These are phyloP conservation scores for Danio tinwini DNA, from an alignment of 2,797 vertebrate genomes.

Conservation along the genomic window DNA sequence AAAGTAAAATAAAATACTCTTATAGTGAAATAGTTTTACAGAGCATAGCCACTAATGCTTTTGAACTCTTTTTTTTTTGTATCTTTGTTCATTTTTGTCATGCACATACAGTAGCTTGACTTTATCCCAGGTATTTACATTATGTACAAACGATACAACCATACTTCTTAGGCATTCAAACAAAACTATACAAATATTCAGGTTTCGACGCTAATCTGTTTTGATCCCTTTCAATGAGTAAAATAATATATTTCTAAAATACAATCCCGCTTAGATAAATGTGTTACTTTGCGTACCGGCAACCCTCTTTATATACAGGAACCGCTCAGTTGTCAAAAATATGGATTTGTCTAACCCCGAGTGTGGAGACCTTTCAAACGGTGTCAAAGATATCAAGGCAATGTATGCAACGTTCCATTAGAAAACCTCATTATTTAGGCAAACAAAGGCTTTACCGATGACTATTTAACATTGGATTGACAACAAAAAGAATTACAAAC, in stretches of 20 bases:
- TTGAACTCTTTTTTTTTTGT: slow-evolving; percentile 87
- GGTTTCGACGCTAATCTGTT: slow-evolving; percentile 97
- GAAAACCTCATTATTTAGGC: slow-evolving; percentile 79
- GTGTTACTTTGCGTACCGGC: slow-evolving; percentile 85
- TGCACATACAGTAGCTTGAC: slow-evolving; percentile 94
- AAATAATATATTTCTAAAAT: slow-evolving; percentile 98
- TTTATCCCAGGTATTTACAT: slow-evolving; percentile 97
- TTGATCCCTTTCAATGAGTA: slow-evolving; percentile 97
- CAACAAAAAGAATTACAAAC: slow-evolving; percentile 42
- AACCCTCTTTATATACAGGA: slow-evolving; percentile 98
- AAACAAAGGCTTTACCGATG: slow-evolving; percentile 77
- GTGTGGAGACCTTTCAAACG: slow-evolving; percentile 90
- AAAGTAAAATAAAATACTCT: slow-evolving; percentile 99
- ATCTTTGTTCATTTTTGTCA: slow-evolving; percentile 97
- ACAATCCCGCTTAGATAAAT: slow-evolving; percentile 99
- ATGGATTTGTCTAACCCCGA: slow-evolving; percentile 95
- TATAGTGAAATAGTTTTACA: slow-evolving; percentile 99
- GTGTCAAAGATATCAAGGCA: slow-evolving; percentile 96
- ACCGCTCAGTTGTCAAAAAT: slow-evolving; percentile 97
- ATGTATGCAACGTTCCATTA: slow-evolving; percentile 91
- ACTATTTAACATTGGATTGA: slow-evolving; percentile 68
- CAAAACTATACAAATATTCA: slow-evolving; percentile 99
- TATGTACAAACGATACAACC: slow-evolving; percentile 99
- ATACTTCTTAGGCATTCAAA: slow-evolving; percentile 97
- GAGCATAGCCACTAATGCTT: slow-evolving; percentile 99